Evolutionary conservation across 2,888 invertebrate species (phyloP).

Genomic region (Bimastos eiseni): DNA sequence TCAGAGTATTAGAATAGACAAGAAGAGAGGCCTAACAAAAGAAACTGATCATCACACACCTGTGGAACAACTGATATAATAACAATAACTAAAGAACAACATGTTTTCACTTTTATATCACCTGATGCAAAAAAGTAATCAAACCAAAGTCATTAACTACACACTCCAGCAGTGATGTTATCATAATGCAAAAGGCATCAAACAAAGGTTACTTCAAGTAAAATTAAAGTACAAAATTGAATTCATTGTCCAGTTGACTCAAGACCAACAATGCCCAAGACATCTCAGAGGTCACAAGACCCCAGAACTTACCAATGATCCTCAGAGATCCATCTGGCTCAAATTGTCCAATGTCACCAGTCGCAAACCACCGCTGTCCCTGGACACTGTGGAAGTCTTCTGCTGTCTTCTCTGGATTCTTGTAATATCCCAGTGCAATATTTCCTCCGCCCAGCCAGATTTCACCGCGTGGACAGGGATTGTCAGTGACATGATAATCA

Average conservation of each 20-base stretch:
- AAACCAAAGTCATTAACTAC: neutral
- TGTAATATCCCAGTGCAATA: conserved; percentile 91
- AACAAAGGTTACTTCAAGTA: neutral
- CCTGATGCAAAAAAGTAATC: neutral
- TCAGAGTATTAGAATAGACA: neutral
- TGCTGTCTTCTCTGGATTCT: conserved; percentile 81
- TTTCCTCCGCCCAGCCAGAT: conserved; percentile 85
- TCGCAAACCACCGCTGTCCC: conserved; percentile 80
- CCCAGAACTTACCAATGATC: conserved; percentile 80
- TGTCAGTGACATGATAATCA: conserved; percentile 82
- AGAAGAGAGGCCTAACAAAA: neutral
- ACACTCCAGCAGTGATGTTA: neutral
- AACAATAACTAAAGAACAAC: neutral
- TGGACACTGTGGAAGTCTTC: conserved; percentile 75
- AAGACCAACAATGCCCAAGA: conserved; percentile 6
- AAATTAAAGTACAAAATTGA: neutral
- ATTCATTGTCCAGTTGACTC: neutral
- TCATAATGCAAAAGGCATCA: neutral
- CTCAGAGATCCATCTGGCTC: conserved; percentile 90
- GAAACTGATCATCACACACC: neutral
- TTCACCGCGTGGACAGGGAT: conserved; percentile 83
- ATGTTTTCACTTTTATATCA: neutral
- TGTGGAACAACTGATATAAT: neutral
- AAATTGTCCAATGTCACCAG: conserved; percentile 94
- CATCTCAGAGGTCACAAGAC: neutral